phyloP scores from a whole-genome alignment of 2,113 vertebrate species.

The Coptodon bakossiorum region DNA sequence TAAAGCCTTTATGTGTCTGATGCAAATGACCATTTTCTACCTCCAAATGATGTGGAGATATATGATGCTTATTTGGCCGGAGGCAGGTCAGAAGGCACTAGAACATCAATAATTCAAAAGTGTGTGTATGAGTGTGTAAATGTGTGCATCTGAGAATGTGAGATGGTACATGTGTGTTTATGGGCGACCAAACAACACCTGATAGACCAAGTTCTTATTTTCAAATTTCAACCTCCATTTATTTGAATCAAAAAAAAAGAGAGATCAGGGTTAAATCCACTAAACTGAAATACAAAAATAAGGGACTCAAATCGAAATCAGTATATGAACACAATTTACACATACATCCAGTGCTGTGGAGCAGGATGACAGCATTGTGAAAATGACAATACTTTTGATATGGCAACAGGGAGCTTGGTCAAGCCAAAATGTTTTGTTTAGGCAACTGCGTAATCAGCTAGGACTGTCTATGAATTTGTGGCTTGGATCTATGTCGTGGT shows the following conservation, averaged over 20 bases:
- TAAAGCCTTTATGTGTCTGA: conserved; percentile 38
- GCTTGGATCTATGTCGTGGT: conserved; percentile 42
- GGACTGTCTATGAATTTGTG: conserved; percentile 29
- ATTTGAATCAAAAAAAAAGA: conserved; percentile 63
- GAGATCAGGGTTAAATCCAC: conserved; percentile 61
- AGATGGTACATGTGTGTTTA: not conserved
- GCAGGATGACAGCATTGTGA: conserved; percentile 62
- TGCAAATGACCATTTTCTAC: conserved; percentile 44
- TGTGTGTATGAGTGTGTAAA: not conserved
- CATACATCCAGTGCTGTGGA: conserved; percentile 61
- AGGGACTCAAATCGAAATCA: conserved; percentile 67
- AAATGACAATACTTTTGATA: conserved; percentile 53
- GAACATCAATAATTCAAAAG: conserved; percentile 56
- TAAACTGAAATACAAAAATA: conserved; percentile 80
- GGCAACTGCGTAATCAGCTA: conserved; percentile 41
- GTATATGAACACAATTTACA: conserved; percentile 64
- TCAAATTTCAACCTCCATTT: conserved; percentile 75
- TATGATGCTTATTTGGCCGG: conserved; percentile 41
- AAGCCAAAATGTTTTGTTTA: conserved; percentile 56
- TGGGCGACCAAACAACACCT: conserved; percentile 51
- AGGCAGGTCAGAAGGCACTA: conserved; percentile 46
- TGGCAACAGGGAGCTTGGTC: conserved; percentile 53
- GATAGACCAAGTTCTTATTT: conserved; percentile 38
- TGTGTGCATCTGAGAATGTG: not conserved
- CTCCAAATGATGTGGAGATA: conserved; percentile 32